Conservation (phyloP, 2,888 invertebrate genomes). For the Gonocerus acuteangulatus region DNA sequence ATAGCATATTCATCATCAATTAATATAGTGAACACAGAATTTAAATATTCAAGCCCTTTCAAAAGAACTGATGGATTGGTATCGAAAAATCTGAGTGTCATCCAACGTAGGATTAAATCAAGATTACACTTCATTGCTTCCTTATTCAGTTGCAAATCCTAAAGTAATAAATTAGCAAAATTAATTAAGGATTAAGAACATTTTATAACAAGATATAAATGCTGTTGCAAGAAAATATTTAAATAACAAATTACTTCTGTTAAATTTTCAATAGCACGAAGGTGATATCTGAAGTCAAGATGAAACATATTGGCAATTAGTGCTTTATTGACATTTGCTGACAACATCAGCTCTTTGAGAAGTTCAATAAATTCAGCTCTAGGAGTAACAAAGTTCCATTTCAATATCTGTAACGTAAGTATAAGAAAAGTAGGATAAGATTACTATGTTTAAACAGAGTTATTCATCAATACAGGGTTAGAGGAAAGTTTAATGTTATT, state of each 20-base stretch:
- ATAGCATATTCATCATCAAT: slow-evolving; percentile 75
- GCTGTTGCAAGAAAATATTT: background rate
- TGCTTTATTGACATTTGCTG: slow-evolving; percentile 78
- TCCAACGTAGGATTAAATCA: slow-evolving; percentile 92
- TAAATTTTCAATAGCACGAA: slow-evolving; percentile 88
- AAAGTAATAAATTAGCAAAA: slow-evolving; percentile 25
- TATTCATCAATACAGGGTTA: no score
- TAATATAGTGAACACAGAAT: slow-evolving; percentile 70
- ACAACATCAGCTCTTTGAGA: slow-evolving; percentile 80
- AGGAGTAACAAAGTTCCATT: slow-evolving; percentile 92
- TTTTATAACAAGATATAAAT: background rate
- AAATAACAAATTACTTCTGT: slow-evolving; percentile 57
- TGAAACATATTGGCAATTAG: slow-evolving; percentile 90
- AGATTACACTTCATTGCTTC: slow-evolving; percentile 79
- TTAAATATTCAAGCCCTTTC: slow-evolving; percentile 88
- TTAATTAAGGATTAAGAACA: background rate
- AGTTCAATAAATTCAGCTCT: slow-evolving; percentile 90
- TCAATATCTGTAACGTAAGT: slow-evolving; percentile 55
- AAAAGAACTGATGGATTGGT: slow-evolving; percentile 95
- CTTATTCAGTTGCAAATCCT: slow-evolving; percentile 68
- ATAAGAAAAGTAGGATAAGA: no score
- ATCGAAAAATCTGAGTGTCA: slow-evolving; percentile 93
- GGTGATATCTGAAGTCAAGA: slow-evolving; percentile 85
- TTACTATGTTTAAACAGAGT: no score
- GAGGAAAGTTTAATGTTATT: no score